phyloP scores from a whole-genome alignment of 2,888 invertebrate species.

The Thera britannica region DNA sequence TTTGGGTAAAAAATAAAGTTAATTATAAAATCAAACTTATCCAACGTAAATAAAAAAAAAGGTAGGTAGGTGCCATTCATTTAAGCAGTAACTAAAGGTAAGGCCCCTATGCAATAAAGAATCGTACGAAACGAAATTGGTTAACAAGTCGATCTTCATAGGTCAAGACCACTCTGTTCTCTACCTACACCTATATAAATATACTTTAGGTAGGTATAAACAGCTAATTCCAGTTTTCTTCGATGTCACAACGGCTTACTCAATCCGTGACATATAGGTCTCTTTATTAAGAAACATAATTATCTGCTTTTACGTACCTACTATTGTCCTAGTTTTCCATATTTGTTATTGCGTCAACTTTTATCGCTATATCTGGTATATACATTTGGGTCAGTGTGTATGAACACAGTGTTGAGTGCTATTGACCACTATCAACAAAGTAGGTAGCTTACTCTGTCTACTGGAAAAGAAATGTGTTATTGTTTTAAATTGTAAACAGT shows the following conservation, averaged over 20 bases:
- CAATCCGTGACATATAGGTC: slow-evolving; percentile 12
- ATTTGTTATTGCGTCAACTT: slow-evolving; percentile 5
- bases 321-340: neutral
- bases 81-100: too few species aligned
- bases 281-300: neutral
- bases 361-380: slow-evolving; percentile 1
- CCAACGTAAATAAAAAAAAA: too few species aligned
- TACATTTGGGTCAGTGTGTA: neutral
- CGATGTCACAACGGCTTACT: slow-evolving; percentile 19
- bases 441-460: neutral
- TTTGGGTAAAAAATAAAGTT: too few species aligned
- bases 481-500: neutral
- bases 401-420: neutral
- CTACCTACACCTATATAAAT: slow-evolving; percentile 12
- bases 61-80: too few species aligned
- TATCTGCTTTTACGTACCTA: neutral
- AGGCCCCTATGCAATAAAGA: slow-evolving; percentile 1
- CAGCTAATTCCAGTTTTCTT: slow-evolving; percentile 13
- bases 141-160: slow-evolving; percentile 36
- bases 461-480: neutral
- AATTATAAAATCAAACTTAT: too few species aligned
- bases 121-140: slow-evolving; percentile 18
- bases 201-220: neutral
- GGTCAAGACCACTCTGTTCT: slow-evolving; percentile 39
- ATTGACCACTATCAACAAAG: neutral